These are phyloP conservation scores for Protobothrops flavoviridis DNA, from an alignment of 2,113 vertebrate species.

Conservation along the genomic window DNA sequence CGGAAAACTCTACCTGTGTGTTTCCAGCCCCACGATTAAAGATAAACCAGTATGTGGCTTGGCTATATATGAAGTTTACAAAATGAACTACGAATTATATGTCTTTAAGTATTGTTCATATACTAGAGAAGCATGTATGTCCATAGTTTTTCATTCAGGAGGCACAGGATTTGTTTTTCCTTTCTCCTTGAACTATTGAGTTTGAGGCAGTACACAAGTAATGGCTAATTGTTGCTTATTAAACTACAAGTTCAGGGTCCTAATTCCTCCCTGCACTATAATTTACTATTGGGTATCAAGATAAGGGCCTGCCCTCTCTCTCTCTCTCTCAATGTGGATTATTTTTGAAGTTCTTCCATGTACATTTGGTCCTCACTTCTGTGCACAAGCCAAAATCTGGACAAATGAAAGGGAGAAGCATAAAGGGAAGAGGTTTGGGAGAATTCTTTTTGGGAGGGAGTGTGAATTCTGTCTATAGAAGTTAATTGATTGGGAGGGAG, in stretches of 20 bases:
- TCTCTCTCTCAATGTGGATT: neutral
- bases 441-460: neutral
- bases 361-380: neutral
- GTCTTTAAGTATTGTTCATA: neutral
- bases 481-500: neutral
- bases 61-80: slow-evolving; percentile 28
- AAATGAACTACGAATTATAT: slow-evolving; percentile 17
- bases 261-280: neutral
- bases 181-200: neutral
- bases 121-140: neutral
- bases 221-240: neutral
- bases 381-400: neutral
- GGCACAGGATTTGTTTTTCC: neutral
- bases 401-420: neutral
- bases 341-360: neutral
- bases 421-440: neutral
- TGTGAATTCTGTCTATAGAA: neutral
- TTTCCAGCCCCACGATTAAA: slow-evolving; percentile 98
- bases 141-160: neutral
- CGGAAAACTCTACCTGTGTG: slow-evolving; percentile 96
- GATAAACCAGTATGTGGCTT: slow-evolving; percentile 91
- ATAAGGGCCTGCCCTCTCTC: neutral
- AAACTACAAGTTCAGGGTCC: neutral
- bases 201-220: neutral
- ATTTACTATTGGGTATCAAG: neutral